Percentiles rank a stretch among this genome's conserved stretches.
phyloP scores from a whole-genome alignment of 1,140 invertebrate species.

The Trachymyrmex septentrionalis region DNA sequence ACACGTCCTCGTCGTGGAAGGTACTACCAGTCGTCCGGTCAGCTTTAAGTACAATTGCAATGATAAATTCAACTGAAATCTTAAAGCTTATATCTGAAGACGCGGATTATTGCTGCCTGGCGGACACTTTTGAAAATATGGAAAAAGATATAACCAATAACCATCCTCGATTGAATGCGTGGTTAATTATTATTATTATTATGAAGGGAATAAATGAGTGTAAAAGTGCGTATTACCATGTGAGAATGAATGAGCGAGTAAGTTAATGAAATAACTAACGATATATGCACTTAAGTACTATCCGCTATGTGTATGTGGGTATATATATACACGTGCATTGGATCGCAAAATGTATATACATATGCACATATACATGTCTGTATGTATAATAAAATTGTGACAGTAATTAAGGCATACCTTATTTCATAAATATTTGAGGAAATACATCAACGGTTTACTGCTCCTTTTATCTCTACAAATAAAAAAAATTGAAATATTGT shows the following conservation, averaged over 20 bases:
- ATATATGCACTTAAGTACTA: slow-evolving; percentile 82
- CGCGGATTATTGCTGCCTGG: slow-evolving; percentile 50
- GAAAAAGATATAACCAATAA: slow-evolving; percentile 70
- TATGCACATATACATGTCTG: slow-evolving; percentile 63
- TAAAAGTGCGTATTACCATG: slow-evolving; percentile 72
- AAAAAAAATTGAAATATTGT: slow-evolving; percentile 76
- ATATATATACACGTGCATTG: slow-evolving; percentile 30
- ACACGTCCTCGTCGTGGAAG: slow-evolving; percentile 50
- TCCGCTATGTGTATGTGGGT: slow-evolving; percentile 77
- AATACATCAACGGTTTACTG: slow-evolving; percentile 79
- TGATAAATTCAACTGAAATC: slow-evolving; percentile 64
- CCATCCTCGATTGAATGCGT: slow-evolving; percentile 72
- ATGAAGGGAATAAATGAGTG: slow-evolving; percentile 68
- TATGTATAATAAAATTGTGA: slow-evolving; percentile 82
- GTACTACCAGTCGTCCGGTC: slow-evolving; percentile 61
- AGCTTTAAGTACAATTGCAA: slow-evolving; percentile 65
- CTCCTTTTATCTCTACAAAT: slow-evolving; percentile 82
- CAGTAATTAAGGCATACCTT: slow-evolving; percentile 82
- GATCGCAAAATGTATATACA: slow-evolving; percentile 48
- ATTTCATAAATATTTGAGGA: slow-evolving; percentile 82
- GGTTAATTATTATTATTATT: slow-evolving; percentile 74
- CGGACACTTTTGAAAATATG: slow-evolving; percentile 62
- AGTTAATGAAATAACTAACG: slow-evolving; percentile 81
- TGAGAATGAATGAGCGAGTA: slow-evolving; percentile 75
- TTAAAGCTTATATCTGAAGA: slow-evolving; percentile 69